A percentile compares a stretch with the other conserved stretches of the same genome.
These are phyloP conservation scores for Dolichoris vasculosae DNA, from an alignment of 1,140 invertebrate genomes.

Conservation along the genomic window DNA sequence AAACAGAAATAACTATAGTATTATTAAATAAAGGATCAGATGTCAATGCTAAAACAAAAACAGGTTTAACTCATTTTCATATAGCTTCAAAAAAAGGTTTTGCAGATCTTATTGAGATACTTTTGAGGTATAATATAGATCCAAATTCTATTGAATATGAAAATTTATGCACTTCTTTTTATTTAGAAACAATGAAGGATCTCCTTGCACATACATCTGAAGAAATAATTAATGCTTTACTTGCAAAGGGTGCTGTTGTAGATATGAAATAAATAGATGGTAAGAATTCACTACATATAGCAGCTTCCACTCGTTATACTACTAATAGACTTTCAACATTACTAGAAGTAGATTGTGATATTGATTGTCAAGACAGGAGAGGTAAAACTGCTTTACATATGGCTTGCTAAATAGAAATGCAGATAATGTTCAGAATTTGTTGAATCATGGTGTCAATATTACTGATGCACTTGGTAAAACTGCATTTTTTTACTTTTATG, in stretches of 20 bases:
- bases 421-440: constrained; percentile 27
- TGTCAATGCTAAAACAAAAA: constrained; percentile 22
- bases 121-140: constrained; percentile 20
- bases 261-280: constrained; percentile 14
- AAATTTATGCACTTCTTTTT: constrained; percentile 25
- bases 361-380: constrained; percentile 27
- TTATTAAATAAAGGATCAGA: constrained; percentile 18
- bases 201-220: constrained; percentile 19
- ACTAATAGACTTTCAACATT: constrained; percentile 9
- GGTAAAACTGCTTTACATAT: constrained; percentile 38
- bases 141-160: constrained; percentile 22
- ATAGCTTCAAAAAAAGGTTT: constrained; percentile 17
- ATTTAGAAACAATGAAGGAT: constrained; percentile 23
- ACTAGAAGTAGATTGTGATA: constrained; percentile 12
- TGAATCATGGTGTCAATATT: constrained; percentile 33
- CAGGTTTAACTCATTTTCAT: constrained; percentile 29
- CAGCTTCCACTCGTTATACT: constrained; percentile 19
- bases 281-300: constrained; percentile 18
- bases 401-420: constrained; percentile 36
- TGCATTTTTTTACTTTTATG: constrained; percentile 29
- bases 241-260: constrained; percentile 11
- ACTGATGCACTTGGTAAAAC: constrained; percentile 18
- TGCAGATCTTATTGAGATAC: constrained; percentile 3
- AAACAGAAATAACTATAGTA: background rate
- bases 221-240: constrained; percentile 11